Evolutionary conservation across 1,140 invertebrate genomes (phyloP), one percentile per base, ranked within the genome.

Genomic region (Bombus difficillimus): DNA sequence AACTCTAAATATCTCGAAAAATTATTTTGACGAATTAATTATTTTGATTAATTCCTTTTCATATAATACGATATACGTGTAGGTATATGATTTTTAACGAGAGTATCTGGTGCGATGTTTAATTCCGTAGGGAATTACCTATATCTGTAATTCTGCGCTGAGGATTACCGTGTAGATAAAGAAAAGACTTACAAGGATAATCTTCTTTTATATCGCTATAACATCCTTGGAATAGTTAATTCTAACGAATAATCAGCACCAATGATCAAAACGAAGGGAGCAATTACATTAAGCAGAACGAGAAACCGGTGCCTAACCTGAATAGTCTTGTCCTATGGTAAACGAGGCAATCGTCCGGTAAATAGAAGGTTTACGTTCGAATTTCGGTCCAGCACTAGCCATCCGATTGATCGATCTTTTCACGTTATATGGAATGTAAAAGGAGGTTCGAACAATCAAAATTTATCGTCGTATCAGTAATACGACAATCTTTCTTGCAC

Each of bases 381-480:
- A 76, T 10, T 12, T 39, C 13, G 25, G 28, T 41, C 3, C 47
- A 32, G 47, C 47, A 53, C 47, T 22, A 53, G 13, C 34, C 2
- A 34, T 9, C 2, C 18, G n/a, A 47, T 37, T 25, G 39, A 47
- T n/a, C 22, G 22, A 43, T 57, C 37, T 28, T 12, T 28, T 43
- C 32, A n/a, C 9, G 2, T 8, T 4, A 10, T 1, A 18, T 18
- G 53, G 32, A 83, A 77, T 8, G 53, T 47, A 34, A 57, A 57
- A 57, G 43, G 28, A n/a, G 64, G 8, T 15, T 18, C 22, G 28
- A 22, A 32, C 37, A 43, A 68, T 43, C 18, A 28, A n/a, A 71
- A 78, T 71, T 78, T 83, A 78, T 82, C 81, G 59, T 37, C 28
- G n/a, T 64, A 47, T 25, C 37, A 12, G 13, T 74, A 57, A 69